Conservation (phyloP, 30 jellyfish, hydroid and myxozoan species). For the Clytia hemisphaerica region DNA sequence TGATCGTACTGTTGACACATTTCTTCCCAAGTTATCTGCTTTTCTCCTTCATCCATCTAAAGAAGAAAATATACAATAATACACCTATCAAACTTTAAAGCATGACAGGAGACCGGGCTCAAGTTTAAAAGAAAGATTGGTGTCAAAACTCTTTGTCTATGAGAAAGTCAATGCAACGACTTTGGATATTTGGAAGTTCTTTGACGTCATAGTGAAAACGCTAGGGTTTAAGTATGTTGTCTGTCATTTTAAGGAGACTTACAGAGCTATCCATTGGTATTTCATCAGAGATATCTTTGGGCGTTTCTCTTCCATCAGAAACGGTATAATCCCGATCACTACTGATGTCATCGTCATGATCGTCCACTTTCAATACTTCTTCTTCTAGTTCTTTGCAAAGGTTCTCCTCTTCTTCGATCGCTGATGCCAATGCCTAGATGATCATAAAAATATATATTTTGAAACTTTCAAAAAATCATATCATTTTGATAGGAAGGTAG, state of each 20-base stretch:
- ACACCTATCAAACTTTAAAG: too few relatives aligned
- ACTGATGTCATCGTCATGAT: conserved; percentile 70
- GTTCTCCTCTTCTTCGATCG: conserved; percentile 89
- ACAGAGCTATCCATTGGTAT: conserved; percentile 62
- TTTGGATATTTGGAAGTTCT: too few relatives aligned
- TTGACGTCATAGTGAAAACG: too few relatives aligned
- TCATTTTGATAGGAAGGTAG: not conserved
- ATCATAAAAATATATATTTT: not conserved
- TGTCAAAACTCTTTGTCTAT: too few relatives aligned
- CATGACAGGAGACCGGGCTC: not conserved
- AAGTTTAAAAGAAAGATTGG: too few relatives aligned
- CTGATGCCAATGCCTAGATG: conserved; percentile 77
- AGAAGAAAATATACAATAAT: not conserved
- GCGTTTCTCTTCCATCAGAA: conserved; percentile 58
- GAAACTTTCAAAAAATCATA: not conserved
- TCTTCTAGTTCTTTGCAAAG: conserved; percentile 81
- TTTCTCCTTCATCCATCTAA: conserved; percentile 28
- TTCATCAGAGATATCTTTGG: conserved; percentile 53
- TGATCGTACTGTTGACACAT: conserved; percentile 76
- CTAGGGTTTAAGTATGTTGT: too few relatives aligned
- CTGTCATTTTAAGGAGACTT: too few relatives aligned
- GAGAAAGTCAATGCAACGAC: too few relatives aligned
- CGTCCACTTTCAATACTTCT: conserved; percentile 82
- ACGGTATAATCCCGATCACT: conserved; percentile 71
- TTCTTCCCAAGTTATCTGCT: conserved; percentile 75